A percentile compares a stretch with the other conserved stretches of the same genome.
Conservation (phyloP, 2,888 invertebrate species). For the Athalia cordata region DNA sequence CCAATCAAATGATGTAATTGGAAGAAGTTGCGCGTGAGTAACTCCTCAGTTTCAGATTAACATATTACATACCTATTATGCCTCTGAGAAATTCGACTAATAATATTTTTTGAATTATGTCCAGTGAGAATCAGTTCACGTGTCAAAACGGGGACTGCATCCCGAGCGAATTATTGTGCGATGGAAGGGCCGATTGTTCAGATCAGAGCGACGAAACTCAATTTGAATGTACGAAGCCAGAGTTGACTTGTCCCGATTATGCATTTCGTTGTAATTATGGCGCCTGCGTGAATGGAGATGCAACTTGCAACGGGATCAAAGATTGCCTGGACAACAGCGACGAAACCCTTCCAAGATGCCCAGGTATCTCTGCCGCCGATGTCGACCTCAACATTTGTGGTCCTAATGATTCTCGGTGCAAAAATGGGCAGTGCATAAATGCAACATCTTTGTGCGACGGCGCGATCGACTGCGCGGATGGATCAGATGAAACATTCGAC, state of each 20-base stretch:
- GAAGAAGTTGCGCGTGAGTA: conserved; percentile 12
- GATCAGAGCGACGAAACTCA: conserved; percentile 74
- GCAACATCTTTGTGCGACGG: conserved; percentile 63
- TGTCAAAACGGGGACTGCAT: conserved; percentile 73
- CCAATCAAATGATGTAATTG: conserved; percentile 1
- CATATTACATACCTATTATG: neutral
- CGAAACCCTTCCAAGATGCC: conserved; percentile 67
- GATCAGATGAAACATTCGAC: conserved; percentile 63
- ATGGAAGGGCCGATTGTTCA: conserved; percentile 72
- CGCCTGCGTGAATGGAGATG: conserved; percentile 77
- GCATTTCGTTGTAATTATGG: conserved; percentile 80
- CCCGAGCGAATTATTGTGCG: conserved; percentile 69
- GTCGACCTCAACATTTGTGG: conserved; percentile 22
- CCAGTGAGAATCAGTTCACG: conserved; percentile 53
- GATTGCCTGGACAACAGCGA: conserved; percentile 76
- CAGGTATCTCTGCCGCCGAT: conserved; percentile 5
- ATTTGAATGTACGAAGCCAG: conserved; percentile 58
- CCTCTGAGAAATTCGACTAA: neutral
- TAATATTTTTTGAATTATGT: neutral
- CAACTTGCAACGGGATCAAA: conserved; percentile 74
- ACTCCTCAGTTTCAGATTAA: neutral
- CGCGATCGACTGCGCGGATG: conserved; percentile 62
- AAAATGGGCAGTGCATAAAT: conserved; percentile 63
- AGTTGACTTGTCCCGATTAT: conserved; percentile 74
- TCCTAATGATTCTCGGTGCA: conserved; percentile 58